Evolutionary conservation across 1,140 invertebrate species (phyloP), one percentile per base, ranked within the genome.

Genomic region (Bombus superbus): DNA sequence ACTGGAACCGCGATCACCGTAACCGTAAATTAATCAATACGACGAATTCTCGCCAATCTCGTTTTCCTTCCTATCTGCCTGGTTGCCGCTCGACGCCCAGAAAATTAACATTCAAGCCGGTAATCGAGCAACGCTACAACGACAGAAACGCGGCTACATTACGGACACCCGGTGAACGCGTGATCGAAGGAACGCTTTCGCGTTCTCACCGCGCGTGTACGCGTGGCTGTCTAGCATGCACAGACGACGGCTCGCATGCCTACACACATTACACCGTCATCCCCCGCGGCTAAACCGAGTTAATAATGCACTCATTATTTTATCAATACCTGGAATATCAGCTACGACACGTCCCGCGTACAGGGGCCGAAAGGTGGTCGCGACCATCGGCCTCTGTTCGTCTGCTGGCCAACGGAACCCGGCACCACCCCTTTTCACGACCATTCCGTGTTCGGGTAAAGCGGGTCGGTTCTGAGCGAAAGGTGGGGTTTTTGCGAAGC

Each of bases 221-320:
- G 47, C 18, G 84, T 82, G 81, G 40, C 28, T 15, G 15, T 42
- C 22, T n/a, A 28, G 71, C 73, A 40, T 85, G 81, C 74, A 85
- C 69, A 78, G 85, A 86, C 81, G 81, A 64, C 28, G 68, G 87
- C 81, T 93, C 88, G 92, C 92, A 92, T 92, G 92, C 93, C 92
- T 72, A 80, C 86, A 85, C 89, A 91, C 89, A 90, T 93, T 92
- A 90, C 85, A 86, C n/a, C 72, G 71, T 25, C 71, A 62, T 80
- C 59, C 88, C 68, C 81, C 32, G 71, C 87, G 81, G 75, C 79
- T 47, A 85, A 85, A 59, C 57, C 84, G 82, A 92, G 90, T 93
- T 93, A 93, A 93, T 94, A 94, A 94, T 91, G 92, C 89, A 90
- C 92, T 93, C 88, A 92, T 94, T 92, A 93, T 93, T 93, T 93